Evolutionary conservation across 1,140 invertebrate species (phyloP).

Genomic region (Watersipora subatra): DNA sequence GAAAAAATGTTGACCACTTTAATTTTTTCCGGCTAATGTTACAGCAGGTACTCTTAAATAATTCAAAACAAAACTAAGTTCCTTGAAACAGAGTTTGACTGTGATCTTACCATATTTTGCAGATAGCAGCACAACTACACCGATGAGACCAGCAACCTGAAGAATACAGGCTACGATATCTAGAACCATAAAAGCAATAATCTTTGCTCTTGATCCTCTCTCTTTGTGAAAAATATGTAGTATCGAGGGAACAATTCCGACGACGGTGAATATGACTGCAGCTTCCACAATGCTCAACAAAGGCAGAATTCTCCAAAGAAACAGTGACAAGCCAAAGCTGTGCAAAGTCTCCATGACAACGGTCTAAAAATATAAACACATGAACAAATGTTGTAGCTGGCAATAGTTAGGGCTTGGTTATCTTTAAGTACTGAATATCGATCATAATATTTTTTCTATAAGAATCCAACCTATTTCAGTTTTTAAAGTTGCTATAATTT

Average conservation of each 20-base stretch:
- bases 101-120: neutral
- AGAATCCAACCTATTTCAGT: too few species aligned
- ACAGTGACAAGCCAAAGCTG: conserved; percentile 63
- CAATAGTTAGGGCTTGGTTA: too few species aligned
- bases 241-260: neutral
- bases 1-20: too few species aligned
- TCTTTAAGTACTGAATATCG: too few species aligned
- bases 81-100: too few species aligned
- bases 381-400: too few species aligned
- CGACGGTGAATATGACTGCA: neutral
- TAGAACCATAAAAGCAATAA: neutral
- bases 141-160: neutral
- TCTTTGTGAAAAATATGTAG: neutral
- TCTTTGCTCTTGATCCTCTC: neutral
- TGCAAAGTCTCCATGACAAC: conserved; percentile 68
- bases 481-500: too few species aligned
- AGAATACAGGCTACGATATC: neutral
- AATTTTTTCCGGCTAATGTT: too few species aligned
- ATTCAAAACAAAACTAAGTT: too few species aligned
- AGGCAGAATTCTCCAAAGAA: conserved; percentile 66
- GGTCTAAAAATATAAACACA: too few species aligned
- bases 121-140: neutral
- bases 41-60: too few species aligned
- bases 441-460: too few species aligned
- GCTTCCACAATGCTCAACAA: neutral